Base-by-base conservation (phyloP, 2,113 vertebrate species). In the Oryzias melastigma region DNA sequence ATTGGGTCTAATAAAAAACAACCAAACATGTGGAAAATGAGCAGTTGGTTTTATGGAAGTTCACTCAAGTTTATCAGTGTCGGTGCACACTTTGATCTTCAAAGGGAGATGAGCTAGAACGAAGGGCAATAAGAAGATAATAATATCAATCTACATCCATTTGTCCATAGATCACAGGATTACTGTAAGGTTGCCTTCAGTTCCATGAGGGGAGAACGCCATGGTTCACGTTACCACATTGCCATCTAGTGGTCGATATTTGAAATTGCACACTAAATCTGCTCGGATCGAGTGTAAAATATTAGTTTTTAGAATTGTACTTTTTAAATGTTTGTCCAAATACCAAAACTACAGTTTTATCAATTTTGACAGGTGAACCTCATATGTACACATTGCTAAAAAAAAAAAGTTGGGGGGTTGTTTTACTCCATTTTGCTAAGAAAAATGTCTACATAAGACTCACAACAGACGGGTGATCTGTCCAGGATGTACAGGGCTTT, bases 31-130 rank as follows among this genome's bases (percentile, higher is more conserved):
- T 77, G 68, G 68, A 72, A 20, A 58, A 44, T 20, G 64, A 72
- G 43, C 77, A 68, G 84, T 84, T 77, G 65, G 55, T 27, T 89
- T 92, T 91, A 91, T 90, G 83, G 90, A 85, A 81, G 87, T 83
- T 82, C 78, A 85, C 65, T 42, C 42, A 22, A 57, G 52, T 66
- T 91, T 90, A 91, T 91, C 78, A 47, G 52, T 4, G 77, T 62
- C 84, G 82, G 88, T 62, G 64, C 77, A 75, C 62, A 89, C 87
- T 88, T 90, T 93, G 83, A 91, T 91, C 90, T 87, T 91, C 90
- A 91, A 91, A 93, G 90, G 62, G 63, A 83, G 86, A 90, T 84
- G 85, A 85, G 72, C 71, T 64, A 15, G 58, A 85, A 85, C 82
- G 75, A 85, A 64, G 78, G 77, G 72, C 81, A 88, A 89, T 89